Conservation (phyloP, 2,888 invertebrate species). For the Megaustenia siamemsis region DNA sequence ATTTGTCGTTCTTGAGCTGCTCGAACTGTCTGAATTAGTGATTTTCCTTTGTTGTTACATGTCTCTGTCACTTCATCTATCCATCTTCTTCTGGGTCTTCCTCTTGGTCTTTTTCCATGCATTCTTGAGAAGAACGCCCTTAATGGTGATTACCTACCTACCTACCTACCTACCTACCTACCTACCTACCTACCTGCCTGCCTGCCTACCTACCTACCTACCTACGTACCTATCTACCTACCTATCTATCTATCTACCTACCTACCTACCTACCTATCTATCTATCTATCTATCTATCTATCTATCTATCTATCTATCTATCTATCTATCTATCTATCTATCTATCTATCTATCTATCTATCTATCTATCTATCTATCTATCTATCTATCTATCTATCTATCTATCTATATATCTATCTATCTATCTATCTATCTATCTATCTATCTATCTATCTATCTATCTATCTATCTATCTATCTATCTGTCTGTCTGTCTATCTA, state of each 20-base stretch:
- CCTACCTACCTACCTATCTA: background rate
- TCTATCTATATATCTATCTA: background rate
- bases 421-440: background rate
- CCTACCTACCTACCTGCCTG: slow-evolving; percentile 1
- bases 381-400: background rate
- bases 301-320: slow-evolving; percentile 9
- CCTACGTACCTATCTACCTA: background rate
- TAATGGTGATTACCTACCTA: background rate
- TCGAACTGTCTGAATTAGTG: no score
- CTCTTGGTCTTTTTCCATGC: no score
- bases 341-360: background rate
- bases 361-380: background rate
- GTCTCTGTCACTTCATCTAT: no score
- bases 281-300: slow-evolving; percentile 9
- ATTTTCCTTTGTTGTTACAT: no score
- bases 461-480: background rate
- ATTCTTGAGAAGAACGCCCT: no score
- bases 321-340: background rate
- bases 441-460: background rate
- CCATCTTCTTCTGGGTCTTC: no score
- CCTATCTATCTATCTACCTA: slow-evolving; percentile 1
- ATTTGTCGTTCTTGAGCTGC: no score
- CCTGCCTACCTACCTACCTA: background rate
- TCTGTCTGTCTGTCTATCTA: background rate
- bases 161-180: slow-evolving; percentile 9